Base-by-base conservation (phyloP, 2,888 invertebrate species). In the Deilephila elpenor region DNA sequence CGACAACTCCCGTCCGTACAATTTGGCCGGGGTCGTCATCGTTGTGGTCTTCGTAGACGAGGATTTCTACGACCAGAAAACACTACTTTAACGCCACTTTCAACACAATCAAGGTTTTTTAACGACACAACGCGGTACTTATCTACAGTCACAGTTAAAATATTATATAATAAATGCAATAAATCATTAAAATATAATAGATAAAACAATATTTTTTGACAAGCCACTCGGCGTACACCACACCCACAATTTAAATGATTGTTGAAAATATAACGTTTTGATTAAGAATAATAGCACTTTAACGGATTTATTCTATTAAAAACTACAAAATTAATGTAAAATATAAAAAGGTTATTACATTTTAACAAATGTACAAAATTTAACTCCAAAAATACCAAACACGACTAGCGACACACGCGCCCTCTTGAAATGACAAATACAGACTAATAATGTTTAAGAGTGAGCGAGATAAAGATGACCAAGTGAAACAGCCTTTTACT, bases 1-100 rank as follows among this genome's bases (percentile, higher is more conserved):
- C 87, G 97, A 97, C 85, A 98, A 95, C 92, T 98, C 98, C 93
- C 97, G 97, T 85, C 98, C 98, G 89, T 97, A 98, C 84, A 98
- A 93, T 93, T 98, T 98, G 81, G 98, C 97, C 87, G 98, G 97
- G 82, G 98, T 98, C 88, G 98, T 98, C 96, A 97, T 97, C 89
- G 97, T 98, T 82, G 98, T 98, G 83, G 97, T 98, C 90, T 97
- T 98, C 85, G 98, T 98, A 83, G 97, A 96, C 84, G 98, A 97
- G 88, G 98, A 98, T 91, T 98, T 98, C 98, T 98, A 96, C 77
- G 96, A 96, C 70, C 61, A 72, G 51, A 83, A 83, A 86, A 86
- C 86, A 86, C 84, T 81, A 80, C 82, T 80, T 81, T 79, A 81
- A 80, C 77, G 51, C 62, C 53, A 20, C 29, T n/a, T 64, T 64